phyloP scores from a whole-genome alignment of 2,797 vertebrate species.

The Holocentrus rufus region DNA sequence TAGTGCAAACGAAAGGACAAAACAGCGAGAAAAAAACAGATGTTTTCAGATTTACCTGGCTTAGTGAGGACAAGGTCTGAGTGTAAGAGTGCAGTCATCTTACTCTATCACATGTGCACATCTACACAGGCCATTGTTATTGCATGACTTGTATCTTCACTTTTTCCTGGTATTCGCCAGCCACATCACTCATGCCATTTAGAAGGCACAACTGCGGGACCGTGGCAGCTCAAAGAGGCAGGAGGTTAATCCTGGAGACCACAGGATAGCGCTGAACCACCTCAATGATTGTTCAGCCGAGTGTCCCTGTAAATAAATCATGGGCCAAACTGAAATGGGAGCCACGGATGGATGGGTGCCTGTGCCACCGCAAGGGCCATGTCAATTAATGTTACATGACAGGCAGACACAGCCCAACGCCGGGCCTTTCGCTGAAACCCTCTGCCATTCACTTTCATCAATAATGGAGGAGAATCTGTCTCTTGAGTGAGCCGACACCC shows the following conservation, averaged over 20 bases:
- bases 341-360: slow-evolving; percentile 34
- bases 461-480: slow-evolving; percentile 68
- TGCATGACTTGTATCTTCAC: background rate
- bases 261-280: slow-evolving; percentile 33
- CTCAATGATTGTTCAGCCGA: slow-evolving; percentile 38
- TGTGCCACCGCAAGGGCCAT: slow-evolving; percentile 34
- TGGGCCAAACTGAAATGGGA: slow-evolving; percentile 66
- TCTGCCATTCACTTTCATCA: slow-evolving; percentile 71
- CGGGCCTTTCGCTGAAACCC: slow-evolving; percentile 51
- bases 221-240: background rate
- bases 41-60: no score
- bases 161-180: slow-evolving; percentile 7
- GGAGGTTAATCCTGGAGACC: slow-evolving; percentile 10
- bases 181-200: slow-evolving; percentile 22
- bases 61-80: no score
- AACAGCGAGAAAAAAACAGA: no score
- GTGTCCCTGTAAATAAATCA: slow-evolving; percentile 75
- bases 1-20: no score
- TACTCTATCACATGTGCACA: no score
- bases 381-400: slow-evolving; percentile 75
- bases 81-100: no score
- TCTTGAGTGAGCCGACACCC: slow-evolving; percentile 39
- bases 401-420: slow-evolving; percentile 57
- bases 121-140: no score
- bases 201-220: background rate